Evolutionary conservation across 2,113 vertebrate species (phyloP).

Genomic region (Xerus inauris): DNA sequence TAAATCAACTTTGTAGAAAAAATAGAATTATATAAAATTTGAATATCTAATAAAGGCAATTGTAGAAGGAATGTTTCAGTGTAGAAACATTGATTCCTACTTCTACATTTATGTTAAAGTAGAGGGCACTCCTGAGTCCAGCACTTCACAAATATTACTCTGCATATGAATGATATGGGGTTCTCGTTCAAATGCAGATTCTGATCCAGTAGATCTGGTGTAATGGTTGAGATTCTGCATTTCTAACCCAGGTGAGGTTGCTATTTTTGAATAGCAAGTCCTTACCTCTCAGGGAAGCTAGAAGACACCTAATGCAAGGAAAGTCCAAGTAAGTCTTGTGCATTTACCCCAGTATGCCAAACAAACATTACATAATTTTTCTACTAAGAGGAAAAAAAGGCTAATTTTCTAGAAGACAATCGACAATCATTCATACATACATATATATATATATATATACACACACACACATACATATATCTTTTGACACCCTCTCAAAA

Average conservation of each 20-base stretch:
- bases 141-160: not conserved
- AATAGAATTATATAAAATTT: not conserved
- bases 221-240: not conserved
- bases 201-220: not conserved
- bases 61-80: not conserved
- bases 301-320: not conserved
- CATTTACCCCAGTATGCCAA: not conserved
- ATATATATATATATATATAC: not conserved
- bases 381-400: not conserved
- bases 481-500: not conserved
- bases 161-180: not conserved
- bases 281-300: not conserved
- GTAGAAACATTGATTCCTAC: not conserved
- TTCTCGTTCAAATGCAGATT: not conserved
- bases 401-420: not conserved
- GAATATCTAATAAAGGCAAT: not conserved
- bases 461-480: not conserved
- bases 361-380: not conserved
- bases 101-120: not conserved
- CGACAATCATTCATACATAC: not conserved
- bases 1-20: constrained; percentile 20
- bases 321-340: not conserved
- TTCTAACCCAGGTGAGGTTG: not conserved
- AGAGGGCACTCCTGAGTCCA: not conserved
- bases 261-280: not conserved